These are phyloP conservation scores for Tringa solitaria DNA, from an alignment of 2,113 vertebrate species.

Conservation along the genomic window DNA sequence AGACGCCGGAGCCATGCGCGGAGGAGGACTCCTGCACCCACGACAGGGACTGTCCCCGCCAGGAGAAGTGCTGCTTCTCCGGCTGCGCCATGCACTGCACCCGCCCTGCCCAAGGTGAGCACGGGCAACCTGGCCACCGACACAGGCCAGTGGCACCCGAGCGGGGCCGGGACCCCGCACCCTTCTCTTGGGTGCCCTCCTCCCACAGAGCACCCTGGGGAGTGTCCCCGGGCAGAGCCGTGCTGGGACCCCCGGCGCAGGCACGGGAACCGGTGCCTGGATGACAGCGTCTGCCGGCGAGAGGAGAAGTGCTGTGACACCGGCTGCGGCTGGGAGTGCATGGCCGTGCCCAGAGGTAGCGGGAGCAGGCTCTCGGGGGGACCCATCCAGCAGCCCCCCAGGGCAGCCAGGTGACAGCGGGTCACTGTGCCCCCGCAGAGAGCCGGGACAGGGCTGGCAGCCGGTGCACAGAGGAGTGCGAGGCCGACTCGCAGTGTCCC, in stretches of 20 bases:
- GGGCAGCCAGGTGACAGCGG: not conserved
- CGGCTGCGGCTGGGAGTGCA: not conserved
- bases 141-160: rapidly evolving
- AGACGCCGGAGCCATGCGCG: rapidly evolving
- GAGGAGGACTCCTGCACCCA: not conserved
- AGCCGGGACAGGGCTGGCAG: rapidly evolving
- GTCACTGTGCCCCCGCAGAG: not conserved
- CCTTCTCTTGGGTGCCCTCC: not conserved
- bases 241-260: not conserved
- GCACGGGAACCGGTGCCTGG: not conserved
- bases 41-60: slow-evolving; percentile 38
- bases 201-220: not conserved
- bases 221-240: not conserved
- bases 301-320: slow-evolving; percentile 44
- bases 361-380: rapidly evolving
- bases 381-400: not conserved
- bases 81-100: not conserved
- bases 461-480: not conserved
- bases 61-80: slow-evolving; percentile 44
- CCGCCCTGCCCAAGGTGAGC: slow-evolving; percentile 16
- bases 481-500: not conserved
- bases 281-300: not conserved
- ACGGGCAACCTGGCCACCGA: rapidly evolving
- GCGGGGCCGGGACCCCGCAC: rapidly evolving
- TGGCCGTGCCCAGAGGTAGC: not conserved